A percentile compares a stretch with the other conserved stretches of the same genome.
Evolutionary conservation across 2,797 vertebrate species (phyloP).

Genomic region (Choloepus didactylus): DNA sequence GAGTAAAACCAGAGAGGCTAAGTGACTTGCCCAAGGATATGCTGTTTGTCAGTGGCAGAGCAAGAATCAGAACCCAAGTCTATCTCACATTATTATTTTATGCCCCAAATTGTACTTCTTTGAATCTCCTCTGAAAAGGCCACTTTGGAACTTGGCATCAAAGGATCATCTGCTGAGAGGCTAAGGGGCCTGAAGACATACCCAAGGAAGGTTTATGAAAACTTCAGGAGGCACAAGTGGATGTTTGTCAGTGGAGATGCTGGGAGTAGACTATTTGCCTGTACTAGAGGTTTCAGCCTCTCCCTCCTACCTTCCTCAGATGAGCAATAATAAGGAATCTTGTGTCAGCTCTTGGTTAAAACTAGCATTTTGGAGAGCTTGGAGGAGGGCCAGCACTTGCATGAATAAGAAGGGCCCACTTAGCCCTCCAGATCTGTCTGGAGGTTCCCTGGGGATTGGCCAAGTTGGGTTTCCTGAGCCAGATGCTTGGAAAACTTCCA

Average conservation of each 20-base stretch:
- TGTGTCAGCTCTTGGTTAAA: conserved; percentile 77
- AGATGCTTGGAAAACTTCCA: conserved; percentile 58
- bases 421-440: neutral
- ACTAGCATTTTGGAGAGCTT: conserved; percentile 67
- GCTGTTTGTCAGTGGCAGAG: conserved; percentile 11
- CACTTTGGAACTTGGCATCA: conserved; percentile 25
- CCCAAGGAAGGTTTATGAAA: neutral
- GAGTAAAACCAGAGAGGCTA: neutral
- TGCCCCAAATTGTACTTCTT: neutral
- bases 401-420: neutral
- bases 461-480: conserved; percentile 35
- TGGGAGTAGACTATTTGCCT: neutral
- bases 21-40: neutral
- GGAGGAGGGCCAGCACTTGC: conserved; percentile 4
- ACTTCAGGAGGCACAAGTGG: neutral
- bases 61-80: conserved; percentile 20
- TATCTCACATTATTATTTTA: neutral
- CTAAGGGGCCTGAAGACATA: neutral
- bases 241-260: neutral
- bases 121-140: neutral
- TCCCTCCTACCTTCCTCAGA: neutral
- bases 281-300: neutral
- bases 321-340: conserved; percentile 65
- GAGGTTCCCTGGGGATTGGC: neutral
- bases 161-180: neutral